Evolutionary conservation across 2,797 vertebrate species (phyloP).

Genomic region (Acipenser transmontanus): DNA sequence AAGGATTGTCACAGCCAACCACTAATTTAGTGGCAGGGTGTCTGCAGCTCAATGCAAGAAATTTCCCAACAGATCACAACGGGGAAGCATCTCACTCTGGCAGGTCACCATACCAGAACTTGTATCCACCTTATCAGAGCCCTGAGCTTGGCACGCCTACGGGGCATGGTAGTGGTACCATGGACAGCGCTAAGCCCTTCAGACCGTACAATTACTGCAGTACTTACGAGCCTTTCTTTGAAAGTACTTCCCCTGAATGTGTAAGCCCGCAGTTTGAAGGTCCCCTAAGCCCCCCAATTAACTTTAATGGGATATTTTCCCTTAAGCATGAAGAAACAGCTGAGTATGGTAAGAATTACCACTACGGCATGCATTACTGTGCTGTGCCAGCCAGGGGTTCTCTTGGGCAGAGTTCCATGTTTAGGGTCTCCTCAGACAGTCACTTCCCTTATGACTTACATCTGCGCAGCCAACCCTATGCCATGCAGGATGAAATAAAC

Average conservation of each 20-base stretch:
- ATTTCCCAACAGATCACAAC: conserved; percentile 89
- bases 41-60: conserved; percentile 92
- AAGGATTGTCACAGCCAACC: conserved; percentile 95
- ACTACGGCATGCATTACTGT: conserved; percentile 96
- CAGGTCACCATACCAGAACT: conserved; percentile 79
- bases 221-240: conserved; percentile 89
- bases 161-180: conserved; percentile 69
- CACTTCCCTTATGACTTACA: conserved; percentile 96
- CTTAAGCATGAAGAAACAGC: conserved; percentile 89
- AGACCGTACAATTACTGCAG: conserved; percentile 87
- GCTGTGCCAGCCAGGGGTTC: conserved; percentile 82
- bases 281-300: conserved; percentile 90
- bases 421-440: conserved; percentile 87
- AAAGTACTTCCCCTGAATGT: conserved; percentile 84
- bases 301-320: conserved; percentile 98
- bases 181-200: conserved; percentile 83
- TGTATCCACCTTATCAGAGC: conserved; percentile 83
- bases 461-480: conserved; percentile 90
- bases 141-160: conserved; percentile 79
- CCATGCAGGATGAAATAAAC: conserved; percentile 90
- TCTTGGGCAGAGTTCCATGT: conserved; percentile 88
- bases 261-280: conserved; percentile 87
- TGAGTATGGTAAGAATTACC: conserved; percentile 89
- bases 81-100: conserved; percentile 80
- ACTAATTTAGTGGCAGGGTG: conserved; percentile 97